Conservation (phyloP, 2,888 invertebrate genomes). For the Taenaris catops region DNA sequence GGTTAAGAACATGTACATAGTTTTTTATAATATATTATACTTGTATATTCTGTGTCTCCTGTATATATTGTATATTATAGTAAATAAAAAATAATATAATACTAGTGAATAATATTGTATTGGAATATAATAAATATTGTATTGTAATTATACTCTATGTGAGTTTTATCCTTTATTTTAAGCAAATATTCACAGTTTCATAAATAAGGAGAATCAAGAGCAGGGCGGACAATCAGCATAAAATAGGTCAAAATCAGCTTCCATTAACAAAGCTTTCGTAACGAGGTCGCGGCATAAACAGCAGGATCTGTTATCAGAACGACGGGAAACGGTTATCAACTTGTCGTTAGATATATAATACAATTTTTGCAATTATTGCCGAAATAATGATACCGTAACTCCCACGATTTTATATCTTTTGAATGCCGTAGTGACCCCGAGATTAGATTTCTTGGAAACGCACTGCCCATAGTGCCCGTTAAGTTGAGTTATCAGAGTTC, state of each 20-base stretch:
- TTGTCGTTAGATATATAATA: constrained; percentile 71
- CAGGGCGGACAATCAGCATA: constrained; percentile 37
- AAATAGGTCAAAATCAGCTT: constrained; percentile 75
- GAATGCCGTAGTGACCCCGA: constrained; percentile 25
- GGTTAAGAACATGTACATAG: too few relatives aligned
- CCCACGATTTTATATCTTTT: constrained; percentile 48
- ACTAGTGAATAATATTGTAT: too few relatives aligned
- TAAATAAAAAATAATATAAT: too few relatives aligned
- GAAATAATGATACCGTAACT: constrained; percentile 63
- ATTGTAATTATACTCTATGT: too few relatives aligned
- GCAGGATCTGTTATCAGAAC: constrained; percentile 56
- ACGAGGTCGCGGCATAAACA: constrained; percentile 65
- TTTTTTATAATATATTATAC: too few relatives aligned
- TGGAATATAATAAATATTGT: too few relatives aligned
- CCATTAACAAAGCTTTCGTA: constrained; percentile 68
- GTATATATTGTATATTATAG: too few relatives aligned
- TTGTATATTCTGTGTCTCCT: too few relatives aligned
- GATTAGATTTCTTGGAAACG: constrained; percentile 12
- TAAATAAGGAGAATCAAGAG: constrained; percentile 37
- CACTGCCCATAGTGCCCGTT: too few relatives aligned
- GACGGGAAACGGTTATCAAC: constrained; percentile 72
- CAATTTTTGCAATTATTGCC: constrained; percentile 78
- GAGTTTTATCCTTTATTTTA: too few relatives aligned
- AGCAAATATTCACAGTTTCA: too few relatives aligned
- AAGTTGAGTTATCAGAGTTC: too few relatives aligned